A percentile compares a stretch with the other conserved stretches of the same genome.
phyloP scores from a whole-genome alignment of 2,113 vertebrate genomes.

The Pseudopodoces humilis region DNA sequence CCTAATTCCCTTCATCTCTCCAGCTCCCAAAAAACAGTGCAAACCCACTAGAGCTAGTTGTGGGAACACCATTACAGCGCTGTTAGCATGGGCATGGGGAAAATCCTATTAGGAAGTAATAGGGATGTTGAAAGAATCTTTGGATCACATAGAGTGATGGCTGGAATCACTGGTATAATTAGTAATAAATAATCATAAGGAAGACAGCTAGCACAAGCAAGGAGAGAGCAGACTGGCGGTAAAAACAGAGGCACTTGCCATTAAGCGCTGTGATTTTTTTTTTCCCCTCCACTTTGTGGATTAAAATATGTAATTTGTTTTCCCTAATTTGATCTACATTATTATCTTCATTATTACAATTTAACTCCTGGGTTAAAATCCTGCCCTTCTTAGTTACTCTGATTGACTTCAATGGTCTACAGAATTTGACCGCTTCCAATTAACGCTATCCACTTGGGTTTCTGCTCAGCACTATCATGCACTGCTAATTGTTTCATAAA shows the following conservation, averaged over 20 bases:
- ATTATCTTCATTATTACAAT: constrained; percentile 47
- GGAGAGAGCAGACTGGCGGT: neutral
- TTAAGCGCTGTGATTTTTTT: neutral
- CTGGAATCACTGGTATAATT: constrained; percentile 1
- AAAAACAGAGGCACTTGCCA: neutral
- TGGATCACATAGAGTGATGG: neutral
- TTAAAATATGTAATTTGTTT: constrained; percentile 53
- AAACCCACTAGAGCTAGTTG: neutral
- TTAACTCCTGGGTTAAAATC: constrained; percentile 59
- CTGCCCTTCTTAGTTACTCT: constrained; percentile 34
- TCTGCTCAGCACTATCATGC: neutral
- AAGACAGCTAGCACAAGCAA: neutral
- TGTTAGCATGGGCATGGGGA: neutral
- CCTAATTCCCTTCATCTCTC: constrained; percentile 18
- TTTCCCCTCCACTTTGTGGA: neutral
- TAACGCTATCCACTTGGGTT: neutral
- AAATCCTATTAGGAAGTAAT: constrained; percentile 14
- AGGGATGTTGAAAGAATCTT: constrained; percentile 11
- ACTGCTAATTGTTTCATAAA: constrained; percentile 37
- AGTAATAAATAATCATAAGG: constrained; percentile 53
- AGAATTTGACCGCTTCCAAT: constrained; percentile 43
- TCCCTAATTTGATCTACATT: constrained; percentile 30
- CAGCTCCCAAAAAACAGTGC: neutral
- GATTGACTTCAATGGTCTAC: constrained; percentile 21
- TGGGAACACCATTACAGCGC: neutral